These are phyloP conservation scores for Macheiramphus alcinus DNA, from an alignment of 2,113 vertebrate species.

Conservation along the genomic window DNA sequence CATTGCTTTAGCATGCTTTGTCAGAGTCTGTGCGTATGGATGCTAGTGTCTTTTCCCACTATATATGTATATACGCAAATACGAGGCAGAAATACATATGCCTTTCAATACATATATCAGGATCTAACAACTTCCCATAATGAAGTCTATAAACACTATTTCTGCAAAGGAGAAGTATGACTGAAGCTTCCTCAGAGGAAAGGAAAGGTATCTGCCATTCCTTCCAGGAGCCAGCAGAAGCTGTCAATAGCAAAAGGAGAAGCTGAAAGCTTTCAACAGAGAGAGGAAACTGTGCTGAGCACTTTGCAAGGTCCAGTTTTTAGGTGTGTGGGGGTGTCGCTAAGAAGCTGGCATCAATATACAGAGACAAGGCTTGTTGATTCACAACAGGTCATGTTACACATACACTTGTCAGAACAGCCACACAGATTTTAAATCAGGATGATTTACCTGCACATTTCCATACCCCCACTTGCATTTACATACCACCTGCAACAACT, in stretches of 20 bases:
- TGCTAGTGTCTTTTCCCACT: background rate
- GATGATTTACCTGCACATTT: fast-evolving
- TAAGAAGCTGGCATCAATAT: background rate
- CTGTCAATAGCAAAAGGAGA: background rate
- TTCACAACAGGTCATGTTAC: background rate
- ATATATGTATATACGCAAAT: background rate
- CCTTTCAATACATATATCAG: background rate
- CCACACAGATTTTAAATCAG: background rate
- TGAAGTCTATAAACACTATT: background rate
- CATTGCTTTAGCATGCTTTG: background rate
- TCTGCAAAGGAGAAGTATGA: background rate
- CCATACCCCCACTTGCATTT: background rate
- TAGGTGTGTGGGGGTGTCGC: background rate
- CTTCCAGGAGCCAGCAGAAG: background rate
- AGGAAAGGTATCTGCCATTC: background rate
- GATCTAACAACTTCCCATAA: background rate
- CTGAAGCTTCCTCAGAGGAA: background rate
- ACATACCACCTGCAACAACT: background rate
- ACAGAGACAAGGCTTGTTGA: background rate
- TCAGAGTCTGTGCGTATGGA: fast-evolving
- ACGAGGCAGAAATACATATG: background rate
- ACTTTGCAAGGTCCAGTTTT: background rate
- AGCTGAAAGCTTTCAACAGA: background rate
- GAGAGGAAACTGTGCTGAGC: background rate
- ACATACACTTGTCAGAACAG: background rate